Conservation (phyloP, 2,113 vertebrate species). For the Anser brachyrhynchus region DNA sequence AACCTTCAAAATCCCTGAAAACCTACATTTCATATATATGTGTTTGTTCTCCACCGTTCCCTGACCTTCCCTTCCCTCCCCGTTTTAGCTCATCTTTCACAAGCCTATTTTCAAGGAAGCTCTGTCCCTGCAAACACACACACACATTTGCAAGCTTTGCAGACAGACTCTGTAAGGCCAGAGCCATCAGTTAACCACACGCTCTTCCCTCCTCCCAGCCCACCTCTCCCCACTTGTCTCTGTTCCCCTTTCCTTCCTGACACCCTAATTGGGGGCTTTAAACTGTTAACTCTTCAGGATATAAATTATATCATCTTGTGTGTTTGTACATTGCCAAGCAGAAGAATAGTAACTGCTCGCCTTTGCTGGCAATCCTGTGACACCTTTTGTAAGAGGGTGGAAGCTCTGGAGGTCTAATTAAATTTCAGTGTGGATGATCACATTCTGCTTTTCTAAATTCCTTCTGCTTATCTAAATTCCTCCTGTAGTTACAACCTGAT, state of each 20-base stretch:
- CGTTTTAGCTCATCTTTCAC: background rate
- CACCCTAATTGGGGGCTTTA: conserved; percentile 30
- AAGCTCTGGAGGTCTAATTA: conserved; percentile 53
- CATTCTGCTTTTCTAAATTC: conserved; percentile 66
- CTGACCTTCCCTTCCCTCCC: background rate
- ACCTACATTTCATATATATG: background rate
- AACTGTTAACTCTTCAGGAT: conserved; percentile 20
- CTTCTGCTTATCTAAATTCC: conserved; percentile 48
- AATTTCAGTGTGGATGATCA: conserved; percentile 68
- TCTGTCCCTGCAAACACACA: background rate
- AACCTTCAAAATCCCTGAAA: background rate
- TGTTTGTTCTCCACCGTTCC: background rate
- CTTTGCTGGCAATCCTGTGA: conserved; percentile 17
- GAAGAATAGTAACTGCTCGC: background rate
- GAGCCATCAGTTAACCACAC: background rate
- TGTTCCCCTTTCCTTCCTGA: background rate
- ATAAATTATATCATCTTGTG: conserved; percentile 34
- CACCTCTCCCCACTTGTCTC: background rate
- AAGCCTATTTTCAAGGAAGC: background rate
- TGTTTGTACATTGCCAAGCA: conserved; percentile 38
- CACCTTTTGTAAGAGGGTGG: conserved; percentile 27
- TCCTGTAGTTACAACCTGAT: conserved; percentile 65
- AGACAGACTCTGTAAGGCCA: background rate
- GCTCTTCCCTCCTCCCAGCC: background rate
- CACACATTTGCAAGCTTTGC: background rate